Base-by-base conservation (phyloP, 2,888 invertebrate species). In the Boloria euphrosyne region DNA sequence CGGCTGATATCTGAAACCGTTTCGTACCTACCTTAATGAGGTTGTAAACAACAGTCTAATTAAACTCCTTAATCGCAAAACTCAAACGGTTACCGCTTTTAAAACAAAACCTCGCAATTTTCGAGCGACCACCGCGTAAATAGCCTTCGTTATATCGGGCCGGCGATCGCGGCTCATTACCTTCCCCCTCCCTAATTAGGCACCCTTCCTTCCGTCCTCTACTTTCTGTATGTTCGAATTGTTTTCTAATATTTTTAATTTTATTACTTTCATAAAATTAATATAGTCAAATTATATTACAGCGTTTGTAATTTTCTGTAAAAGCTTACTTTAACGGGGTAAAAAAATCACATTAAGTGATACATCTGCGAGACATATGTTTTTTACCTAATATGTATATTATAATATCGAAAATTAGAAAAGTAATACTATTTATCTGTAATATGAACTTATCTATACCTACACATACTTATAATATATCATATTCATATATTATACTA, bases 21-120 rank as follows among this genome's bases (percentile, higher is more conserved):
- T 85, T 82, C 81, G 78, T 84, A 81, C 84, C 83, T 82, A 82
- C 84, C 82, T 83, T 91, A 92, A 92, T 90, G 90, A 90, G 90
- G 89, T 90, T 91, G 90, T 92, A 92, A 92, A 92, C 90, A 92
- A 92, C 88, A 84, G 89, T 89, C 89, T 91, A 91, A 92, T 92
- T 92, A 90, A 91, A 91, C 90, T 90, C 90, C 88, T 90, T 91
- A 90, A 92, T 91, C 91, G 90, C 89, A 85, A 90, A 90, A 91
- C 90, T 92, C 90, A 90, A 91, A 90, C 90, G 89, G 87, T 87
- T 86, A 89, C 89, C 88, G 90, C 89, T 90, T 90, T 90, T 89
- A 90, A 90, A 90, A 91, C 90, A 90, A 90, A 90, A 90, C 89
- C 88, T 87, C 85, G 89, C 90, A 89, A 90, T 90, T 90, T 89